A percentile compares a stretch with the other conserved stretches of the same genome.
Evolutionary conservation across 2,888 invertebrate genomes (phyloP).

Genomic region (Rotaria magnacalcarata): DNA sequence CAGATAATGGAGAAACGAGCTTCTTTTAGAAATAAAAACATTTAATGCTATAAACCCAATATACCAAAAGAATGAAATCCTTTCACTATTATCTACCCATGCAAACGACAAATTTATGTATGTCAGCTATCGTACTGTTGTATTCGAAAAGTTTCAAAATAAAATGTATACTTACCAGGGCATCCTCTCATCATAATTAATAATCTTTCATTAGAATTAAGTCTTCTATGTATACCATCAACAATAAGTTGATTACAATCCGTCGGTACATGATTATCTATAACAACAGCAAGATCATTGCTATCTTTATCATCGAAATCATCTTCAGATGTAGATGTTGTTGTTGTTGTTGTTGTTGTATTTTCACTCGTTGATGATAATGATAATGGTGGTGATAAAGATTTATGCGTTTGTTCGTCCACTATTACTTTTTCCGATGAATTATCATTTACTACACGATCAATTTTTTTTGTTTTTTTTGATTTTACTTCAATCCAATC

Average conservation of each 20-base stretch:
- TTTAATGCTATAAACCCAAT: too few relatives aligned
- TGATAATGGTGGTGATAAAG: not conserved
- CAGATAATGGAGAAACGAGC: too few relatives aligned
- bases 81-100: too few relatives aligned
- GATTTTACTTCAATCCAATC: constrained; percentile 35
- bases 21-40: too few relatives aligned
- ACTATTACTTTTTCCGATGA: not conserved
- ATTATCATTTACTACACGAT: not conserved
- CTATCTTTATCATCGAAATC: constrained; percentile 9
- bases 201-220: not conserved
- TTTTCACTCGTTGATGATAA: not conserved
- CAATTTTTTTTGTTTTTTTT: constrained; percentile 10
- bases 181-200: not conserved
- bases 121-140: not conserved
- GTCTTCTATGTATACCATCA: not conserved
- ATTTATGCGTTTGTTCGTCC: constrained; percentile 19
- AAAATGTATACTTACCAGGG: not conserved
- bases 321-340: constrained; percentile 17
- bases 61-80: too few relatives aligned
- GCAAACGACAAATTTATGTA: too few relatives aligned
- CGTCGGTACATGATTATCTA: not conserved
- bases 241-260: not conserved
- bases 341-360: constrained; percentile 8
- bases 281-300: not conserved
- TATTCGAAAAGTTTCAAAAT: not conserved